Base-by-base conservation (phyloP, 2,797 vertebrate genomes). In the Hemibagrus guttatus region DNA sequence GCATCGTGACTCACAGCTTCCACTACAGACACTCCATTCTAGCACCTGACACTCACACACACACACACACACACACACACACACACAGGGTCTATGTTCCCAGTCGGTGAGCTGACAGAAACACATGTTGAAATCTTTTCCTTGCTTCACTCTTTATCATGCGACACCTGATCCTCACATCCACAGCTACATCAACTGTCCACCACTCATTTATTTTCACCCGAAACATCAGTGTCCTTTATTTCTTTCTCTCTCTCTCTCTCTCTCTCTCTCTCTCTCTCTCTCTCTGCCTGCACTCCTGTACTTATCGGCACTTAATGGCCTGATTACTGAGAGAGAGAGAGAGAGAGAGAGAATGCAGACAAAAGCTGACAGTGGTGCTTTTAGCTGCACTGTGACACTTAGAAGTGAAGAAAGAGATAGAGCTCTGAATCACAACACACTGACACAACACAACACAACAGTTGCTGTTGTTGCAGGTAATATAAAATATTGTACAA, bases 81-180 rank as follows among this genome's bases (percentile, higher is more conserved):
- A 87, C 86, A 83, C 75, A 66, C 21, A 54, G 72, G 74, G 39
- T 87, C 74, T 78, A 21, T 58, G 54, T 21, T 14, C 13, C 74
- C 78, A 82, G 89, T 89, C 84, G 88, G 74, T 63, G 84, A 84
- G 13, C 85, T 91, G 89, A 89, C 85, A 91, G 86, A 90, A 72
- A 85, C 63, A 89, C 85, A 86, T 90, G 90, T 56, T 84, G 42
- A 86, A 76, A 6, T 42, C 21, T 58, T 79, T 93, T 91, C 91
- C 90, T 85, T 83, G 17, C 17, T 17, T 86, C 89, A 85, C 89
- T 31, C 90, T 90, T 61, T 78, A 39, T 35, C 13, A 42, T n/a
- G 78, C 49, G 35, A 63, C 35, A 16, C 21, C n/a, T 80, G 78
- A 61, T 80, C 56, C 31, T 80, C 54, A 58, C 28, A 59, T 61